phyloP scores from a whole-genome alignment of 2,888 invertebrate species.

The Eupithecia centaureata region DNA sequence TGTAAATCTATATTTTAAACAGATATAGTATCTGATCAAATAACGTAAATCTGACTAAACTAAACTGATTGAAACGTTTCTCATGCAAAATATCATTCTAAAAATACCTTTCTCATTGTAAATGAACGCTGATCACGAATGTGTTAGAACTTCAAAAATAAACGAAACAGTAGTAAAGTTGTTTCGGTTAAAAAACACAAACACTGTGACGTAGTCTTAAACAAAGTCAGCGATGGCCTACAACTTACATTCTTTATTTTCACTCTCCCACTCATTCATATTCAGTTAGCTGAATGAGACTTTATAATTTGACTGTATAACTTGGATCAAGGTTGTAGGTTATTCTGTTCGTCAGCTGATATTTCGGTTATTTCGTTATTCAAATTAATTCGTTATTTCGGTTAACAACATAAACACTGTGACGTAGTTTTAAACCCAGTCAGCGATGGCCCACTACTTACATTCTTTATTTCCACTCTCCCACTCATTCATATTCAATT shows the following conservation, averaged over 20 bases:
- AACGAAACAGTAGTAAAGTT: conserved; percentile 38
- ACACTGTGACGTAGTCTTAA: not conserved
- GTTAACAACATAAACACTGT: conserved; percentile 17
- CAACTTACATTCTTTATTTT: not conserved
- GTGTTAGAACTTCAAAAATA: conserved; percentile 31
- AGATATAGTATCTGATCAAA: not conserved
- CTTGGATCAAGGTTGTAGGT: conserved; percentile 4
- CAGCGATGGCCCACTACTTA: not conserved
- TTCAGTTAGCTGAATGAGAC: conserved; percentile 12
- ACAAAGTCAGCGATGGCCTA: not conserved
- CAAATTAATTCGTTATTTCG: too few relatives aligned
- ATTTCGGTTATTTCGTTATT: too few relatives aligned
- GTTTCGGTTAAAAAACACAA: conserved; percentile 27
- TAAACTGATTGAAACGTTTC: conserved; percentile 22
- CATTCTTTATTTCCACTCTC: conserved; percentile 3
- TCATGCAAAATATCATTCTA: conserved; percentile 31
- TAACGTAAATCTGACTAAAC: not conserved
- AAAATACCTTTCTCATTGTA: conserved; percentile 38
- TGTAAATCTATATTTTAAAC: not conserved
- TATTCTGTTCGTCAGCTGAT: conserved; percentile 10
- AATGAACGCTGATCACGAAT: conserved; percentile 43
- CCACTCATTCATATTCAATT: conserved; percentile 22
- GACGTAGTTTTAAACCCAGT: not conserved
- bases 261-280: conserved; percentile 19
- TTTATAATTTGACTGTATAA: conserved; percentile 18